phyloP scores from a whole-genome alignment of 64 coral and sea anemone genomes.

The Stichodactyla mertensii region DNA sequence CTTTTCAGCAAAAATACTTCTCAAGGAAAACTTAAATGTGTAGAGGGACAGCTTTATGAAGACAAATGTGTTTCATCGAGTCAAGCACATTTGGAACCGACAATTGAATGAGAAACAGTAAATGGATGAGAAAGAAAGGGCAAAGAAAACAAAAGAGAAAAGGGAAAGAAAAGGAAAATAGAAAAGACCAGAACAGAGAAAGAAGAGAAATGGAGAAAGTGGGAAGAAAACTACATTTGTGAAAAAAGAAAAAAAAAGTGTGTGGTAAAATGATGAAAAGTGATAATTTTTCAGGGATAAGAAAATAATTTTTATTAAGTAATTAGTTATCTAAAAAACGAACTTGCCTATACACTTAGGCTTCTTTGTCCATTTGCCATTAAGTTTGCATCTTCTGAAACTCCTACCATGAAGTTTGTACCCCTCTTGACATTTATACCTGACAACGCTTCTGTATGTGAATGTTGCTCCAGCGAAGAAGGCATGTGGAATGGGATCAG shows the following conservation, averaged over 20 bases:
- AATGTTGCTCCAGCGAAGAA: background rate
- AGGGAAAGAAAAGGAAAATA: background rate
- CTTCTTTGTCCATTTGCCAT: constrained; percentile 59
- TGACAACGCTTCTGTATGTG: background rate
- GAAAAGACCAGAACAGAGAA: too few species aligned
- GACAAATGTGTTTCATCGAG: background rate
- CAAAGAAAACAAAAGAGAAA: background rate
- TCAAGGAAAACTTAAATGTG: too few species aligned
- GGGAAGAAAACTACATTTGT: background rate
- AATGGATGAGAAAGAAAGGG: background rate
- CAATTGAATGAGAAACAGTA: background rate
- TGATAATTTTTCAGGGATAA: background rate
- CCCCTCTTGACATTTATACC: constrained; percentile 59
- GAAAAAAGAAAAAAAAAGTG: too few species aligned
- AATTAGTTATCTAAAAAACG: too few species aligned
- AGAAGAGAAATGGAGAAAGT: background rate
- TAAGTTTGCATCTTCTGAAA: constrained; percentile 28
- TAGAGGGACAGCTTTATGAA: background rate
- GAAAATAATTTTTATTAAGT: background rate
- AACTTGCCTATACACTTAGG: constrained; percentile 57
- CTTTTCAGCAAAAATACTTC: too few species aligned
- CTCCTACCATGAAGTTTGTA: constrained; percentile 21
- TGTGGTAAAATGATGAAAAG: background rate
- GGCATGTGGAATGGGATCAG: constrained; percentile 15
- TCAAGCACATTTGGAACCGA: background rate